Evolutionary conservation across 2,113 vertebrate genomes (phyloP).

Genomic region (Syrrhaptes paradoxus): DNA sequence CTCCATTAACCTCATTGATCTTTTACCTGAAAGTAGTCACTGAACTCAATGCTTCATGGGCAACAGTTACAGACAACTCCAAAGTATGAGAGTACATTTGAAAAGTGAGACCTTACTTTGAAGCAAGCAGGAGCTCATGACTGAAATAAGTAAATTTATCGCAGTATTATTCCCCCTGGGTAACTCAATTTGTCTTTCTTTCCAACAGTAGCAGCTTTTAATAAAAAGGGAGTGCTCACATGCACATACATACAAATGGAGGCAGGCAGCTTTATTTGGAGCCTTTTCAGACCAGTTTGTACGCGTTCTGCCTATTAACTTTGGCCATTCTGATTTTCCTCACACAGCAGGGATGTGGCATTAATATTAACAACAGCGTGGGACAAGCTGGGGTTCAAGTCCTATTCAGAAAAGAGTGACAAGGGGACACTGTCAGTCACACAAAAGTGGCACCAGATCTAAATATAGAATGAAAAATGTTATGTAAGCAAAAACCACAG

Average conservation of each 20-base stretch:
- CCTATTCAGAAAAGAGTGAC: background rate
- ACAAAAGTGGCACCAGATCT: background rate
- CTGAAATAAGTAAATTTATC: background rate
- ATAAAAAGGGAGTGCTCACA: background rate
- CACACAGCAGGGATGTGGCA: background rate
- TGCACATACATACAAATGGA: background rate
- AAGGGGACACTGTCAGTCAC: background rate
- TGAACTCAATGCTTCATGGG: background rate
- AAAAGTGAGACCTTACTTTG: background rate
- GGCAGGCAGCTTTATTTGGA: background rate
- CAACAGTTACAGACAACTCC: background rate
- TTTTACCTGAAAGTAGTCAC: background rate
- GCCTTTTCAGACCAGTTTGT: background rate
- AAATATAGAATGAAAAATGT: background rate
- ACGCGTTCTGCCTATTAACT: background rate
- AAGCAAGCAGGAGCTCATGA: background rate
- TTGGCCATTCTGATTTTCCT: background rate
- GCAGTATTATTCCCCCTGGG: background rate
- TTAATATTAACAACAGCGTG: slow-evolving; percentile 27
- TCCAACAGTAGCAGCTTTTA: background rate
- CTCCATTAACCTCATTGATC: background rate
- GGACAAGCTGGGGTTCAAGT: background rate
- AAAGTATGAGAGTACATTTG: background rate
- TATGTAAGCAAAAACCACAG: background rate
- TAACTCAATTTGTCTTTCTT: background rate